Evolutionary conservation across 2,797 vertebrate genomes (phyloP), one percentile per base, ranked within the genome.

Genomic region (Gambelia wislizenii): DNA sequence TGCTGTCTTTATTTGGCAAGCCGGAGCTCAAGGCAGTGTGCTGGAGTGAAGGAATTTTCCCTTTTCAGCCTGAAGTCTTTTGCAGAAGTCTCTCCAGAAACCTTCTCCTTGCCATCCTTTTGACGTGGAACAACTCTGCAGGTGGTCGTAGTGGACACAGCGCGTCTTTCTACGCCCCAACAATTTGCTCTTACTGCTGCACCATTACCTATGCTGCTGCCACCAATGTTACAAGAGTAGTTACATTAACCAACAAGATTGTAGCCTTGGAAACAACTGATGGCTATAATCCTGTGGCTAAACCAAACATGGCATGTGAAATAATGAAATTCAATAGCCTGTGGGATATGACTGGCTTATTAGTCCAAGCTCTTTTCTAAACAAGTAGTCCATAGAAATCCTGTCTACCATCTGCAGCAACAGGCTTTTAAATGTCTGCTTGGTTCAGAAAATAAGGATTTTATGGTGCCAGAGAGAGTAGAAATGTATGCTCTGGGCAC

Each of bases 281-380:
- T 39, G 13, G 3, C n/a, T 56, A 42, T n/a, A 72, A 20, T 42
- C 3, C 20, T 75, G 52, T 83, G 20, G 72, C 16, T 75, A 86
- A 39, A 91, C 86, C 80, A 93, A 95, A 93, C 7, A 20, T 14
- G 91, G 90, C 90, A 69, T 94, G 90, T 74, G 64, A 59, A 84
- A 88, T 86, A 91, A 91, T 42, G 83, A 64, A 90, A 90, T 91
- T 94, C 81, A 36, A 2, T 64, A 85, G 82, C 56, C 4, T 70
- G 92, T 42, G 4, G 87, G 93, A 92, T 4, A 75, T 84, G 87
- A 20, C 12, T n/a, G 30, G 72, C 78, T 93, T 92, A 80, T 90
- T 95, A 90, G 91, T 85, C 79, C 90, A 89, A 94, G 85, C 0
- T 47, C 77, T 89, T 76, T 77, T 78, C 85, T 89, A 82, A 92